Base-by-base conservation (phyloP, 35 echinoderm and acorn worm genomes). In the Stichopus chloronotus region DNA sequence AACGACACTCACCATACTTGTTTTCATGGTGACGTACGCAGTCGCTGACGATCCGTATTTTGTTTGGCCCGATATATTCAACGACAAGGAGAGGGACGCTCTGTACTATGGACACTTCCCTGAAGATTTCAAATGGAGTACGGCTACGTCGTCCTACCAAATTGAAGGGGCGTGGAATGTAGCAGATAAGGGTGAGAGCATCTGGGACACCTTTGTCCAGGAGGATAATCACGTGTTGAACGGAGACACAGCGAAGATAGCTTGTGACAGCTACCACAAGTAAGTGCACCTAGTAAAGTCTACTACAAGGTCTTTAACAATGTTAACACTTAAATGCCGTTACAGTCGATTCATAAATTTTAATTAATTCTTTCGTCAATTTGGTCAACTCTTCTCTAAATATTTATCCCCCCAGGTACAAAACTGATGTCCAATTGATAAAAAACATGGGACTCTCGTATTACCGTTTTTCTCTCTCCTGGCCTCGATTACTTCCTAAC, bases 391-490 rank as follows among this genome's bases (percentile, higher is more conserved):
- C 59, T 61, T 61, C 8, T 14, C 1, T 61, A 14, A 8, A 61
- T 61, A 8, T 13, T 79, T 79, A 13, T 22, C n/a, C 77, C 25
- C 0, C 7, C 81, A 98, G 94, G 86, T 98, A 92, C 30, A 54
- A 90, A 58, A 90, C 92, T 6, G 96, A 98, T 83, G 92, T 98
- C 19, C 24, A 69, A 7, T 61, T 94, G 14, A 93, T 98, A 80
- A 94, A 92, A 59, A 88, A 52, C 6, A 95, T 98, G 94, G 94
- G 94, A 5, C 68, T 98, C 13, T 76, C 92, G 19, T 88, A 95
- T 59, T 98, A 98, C 86, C 92, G 96, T 8, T 98, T 98, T 68
- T 98, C 96, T n/a, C 65, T 98, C 57, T 95, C 94, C 24, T 98
- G 96, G 96, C 94, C 96, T 4, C 87, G 96, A 59, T 53, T 98